Evolutionary conservation across 2,797 vertebrate genomes (phyloP).

Genomic region (Dendrocincla tyrannina): DNA sequence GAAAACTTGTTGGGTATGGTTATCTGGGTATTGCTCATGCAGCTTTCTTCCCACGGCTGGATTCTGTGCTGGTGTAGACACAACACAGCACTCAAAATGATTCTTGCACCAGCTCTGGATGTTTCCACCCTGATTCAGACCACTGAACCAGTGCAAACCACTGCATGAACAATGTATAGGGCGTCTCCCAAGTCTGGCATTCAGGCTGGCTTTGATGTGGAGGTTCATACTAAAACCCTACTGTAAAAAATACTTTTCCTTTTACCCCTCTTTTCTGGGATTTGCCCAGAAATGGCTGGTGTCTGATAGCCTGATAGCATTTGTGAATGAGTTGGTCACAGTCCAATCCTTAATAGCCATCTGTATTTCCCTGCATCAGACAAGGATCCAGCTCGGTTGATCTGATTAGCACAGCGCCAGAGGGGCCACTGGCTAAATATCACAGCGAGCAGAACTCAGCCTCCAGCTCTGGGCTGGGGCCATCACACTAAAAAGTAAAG

Average conservation of each 20-base stretch:
- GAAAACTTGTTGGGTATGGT: neutral
- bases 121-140: neutral
- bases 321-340: constrained; percentile 46
- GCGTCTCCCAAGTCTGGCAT: neutral
- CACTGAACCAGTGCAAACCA: neutral
- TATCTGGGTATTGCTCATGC: neutral
- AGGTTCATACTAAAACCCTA: neutral
- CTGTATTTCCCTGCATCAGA: constrained; percentile 29
- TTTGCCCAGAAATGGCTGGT: neutral
- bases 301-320: constrained; percentile 4
- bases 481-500: neutral
- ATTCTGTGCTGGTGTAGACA: neutral
- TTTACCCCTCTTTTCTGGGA: neutral
- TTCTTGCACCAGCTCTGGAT: neutral
- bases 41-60: neutral
- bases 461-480: neutral
- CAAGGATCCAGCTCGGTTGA: neutral
- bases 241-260: neutral
- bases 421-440: constrained; percentile 21
- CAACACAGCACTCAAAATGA: neutral
- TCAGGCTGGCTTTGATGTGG: neutral
- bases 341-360: constrained; percentile 53
- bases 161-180: fast-evolving
- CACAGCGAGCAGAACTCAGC: neutral
- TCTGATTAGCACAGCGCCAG: constrained; percentile 40